Evolutionary conservation across 2,888 invertebrate genomes (phyloP).

Genomic region (Agonopterix subpropinquella): DNA sequence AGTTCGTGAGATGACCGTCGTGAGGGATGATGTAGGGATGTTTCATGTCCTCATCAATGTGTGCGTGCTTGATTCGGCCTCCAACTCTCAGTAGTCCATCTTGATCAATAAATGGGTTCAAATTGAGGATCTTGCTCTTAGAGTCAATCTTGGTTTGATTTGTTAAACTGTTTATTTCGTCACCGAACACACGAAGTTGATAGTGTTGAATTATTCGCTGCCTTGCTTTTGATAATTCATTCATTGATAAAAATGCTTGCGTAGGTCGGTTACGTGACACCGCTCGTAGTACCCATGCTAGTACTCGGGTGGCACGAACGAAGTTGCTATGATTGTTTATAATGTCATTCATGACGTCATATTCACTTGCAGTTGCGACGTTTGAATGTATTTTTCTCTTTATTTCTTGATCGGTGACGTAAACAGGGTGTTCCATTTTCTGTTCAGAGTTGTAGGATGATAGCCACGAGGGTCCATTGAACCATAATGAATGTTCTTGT

Average conservation of each 20-base stretch:
- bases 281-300: background rate
- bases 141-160: too few relatives aligned
- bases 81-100: background rate
- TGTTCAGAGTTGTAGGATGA: background rate
- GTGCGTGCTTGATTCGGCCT: background rate
- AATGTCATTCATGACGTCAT: background rate
- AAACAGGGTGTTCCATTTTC: background rate
- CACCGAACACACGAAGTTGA: constrained; percentile 1
- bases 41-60: background rate
- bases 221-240: constrained; percentile 8
- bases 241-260: constrained; percentile 4
- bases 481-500: background rate
- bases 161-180: too few relatives aligned
- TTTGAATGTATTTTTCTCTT: background rate
- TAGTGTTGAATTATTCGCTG: constrained; percentile 10
- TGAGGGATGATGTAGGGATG: background rate
- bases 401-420: too few relatives aligned
- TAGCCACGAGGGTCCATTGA: background rate
- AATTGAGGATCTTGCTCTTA: too few relatives aligned
- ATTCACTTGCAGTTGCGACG: background rate
- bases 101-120: too few relatives aligned
- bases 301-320: background rate
- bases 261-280: background rate
- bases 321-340: background rate
- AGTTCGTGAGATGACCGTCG: constrained; percentile 1